A percentile compares a stretch with the other conserved stretches of the same genome.
phyloP scores from a whole-genome alignment of 2,113 vertebrate genomes.

The Genyomyrus donnyi region DNA sequence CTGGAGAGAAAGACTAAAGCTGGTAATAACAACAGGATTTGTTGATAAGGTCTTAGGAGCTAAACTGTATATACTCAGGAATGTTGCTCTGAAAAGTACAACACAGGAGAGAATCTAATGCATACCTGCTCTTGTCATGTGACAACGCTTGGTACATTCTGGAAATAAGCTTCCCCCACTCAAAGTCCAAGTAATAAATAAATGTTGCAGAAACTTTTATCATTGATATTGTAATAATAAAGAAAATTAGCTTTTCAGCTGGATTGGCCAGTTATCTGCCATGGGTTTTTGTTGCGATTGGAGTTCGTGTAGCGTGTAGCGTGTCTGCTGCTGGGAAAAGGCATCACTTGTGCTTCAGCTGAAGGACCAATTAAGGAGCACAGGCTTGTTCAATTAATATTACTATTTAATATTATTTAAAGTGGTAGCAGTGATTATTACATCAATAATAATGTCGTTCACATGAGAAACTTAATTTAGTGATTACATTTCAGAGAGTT shows the following conservation, averaged over 20 bases:
- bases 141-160: not conserved
- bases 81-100: not conserved
- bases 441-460: not conserved
- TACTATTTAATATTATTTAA: not conserved
- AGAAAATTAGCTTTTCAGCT: not conserved
- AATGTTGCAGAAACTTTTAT: not conserved
- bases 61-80: not conserved
- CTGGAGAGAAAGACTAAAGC: not conserved
- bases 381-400: not conserved
- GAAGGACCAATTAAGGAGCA: not conserved
- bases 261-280: not conserved
- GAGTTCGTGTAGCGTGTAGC: not conserved
- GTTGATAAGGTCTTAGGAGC: not conserved
- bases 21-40: conserved; percentile 1
- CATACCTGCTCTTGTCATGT: not conserved
- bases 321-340: not conserved
- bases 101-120: not conserved
- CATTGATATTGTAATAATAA: not conserved
- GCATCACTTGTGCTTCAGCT: not conserved
- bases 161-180: not conserved
- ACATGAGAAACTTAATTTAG: not conserved
- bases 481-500: not conserved
- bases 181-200: not conserved
- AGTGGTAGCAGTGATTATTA: not conserved
- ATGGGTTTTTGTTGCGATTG: not conserved